These are phyloP conservation scores for Protophormia terraenovae DNA, from an alignment of 2,888 invertebrate species.

Conservation along the genomic window DNA sequence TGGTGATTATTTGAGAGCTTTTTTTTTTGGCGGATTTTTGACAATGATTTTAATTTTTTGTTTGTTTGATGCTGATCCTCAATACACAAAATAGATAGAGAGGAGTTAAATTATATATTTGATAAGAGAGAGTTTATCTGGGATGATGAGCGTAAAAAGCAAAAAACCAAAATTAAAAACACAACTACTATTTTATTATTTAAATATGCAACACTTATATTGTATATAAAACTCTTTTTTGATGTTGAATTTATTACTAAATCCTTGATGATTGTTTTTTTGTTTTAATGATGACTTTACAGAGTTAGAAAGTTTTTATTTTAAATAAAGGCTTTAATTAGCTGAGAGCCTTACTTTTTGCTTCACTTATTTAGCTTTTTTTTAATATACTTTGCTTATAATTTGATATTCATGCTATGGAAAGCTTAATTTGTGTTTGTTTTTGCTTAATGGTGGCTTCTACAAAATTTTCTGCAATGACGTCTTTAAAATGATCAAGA, in stretches of 20 bases:
- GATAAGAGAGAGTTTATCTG: slow-evolving; percentile 53
- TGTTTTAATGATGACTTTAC: slow-evolving; percentile 38
- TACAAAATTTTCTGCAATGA: neutral
- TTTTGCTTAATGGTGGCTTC: neutral
- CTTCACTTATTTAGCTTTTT: neutral
- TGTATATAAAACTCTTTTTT: neutral
- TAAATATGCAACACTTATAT: slow-evolving; percentile 3
- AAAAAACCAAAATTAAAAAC: slow-evolving; percentile 63
- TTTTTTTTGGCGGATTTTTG: slow-evolving; percentile 54
- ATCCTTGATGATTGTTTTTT: slow-evolving; percentile 43
- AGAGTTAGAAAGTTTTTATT: neutral
- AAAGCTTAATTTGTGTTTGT: slow-evolving; percentile 7
- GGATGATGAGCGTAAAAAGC: slow-evolving; percentile 68
- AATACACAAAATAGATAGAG: slow-evolving; percentile 56
- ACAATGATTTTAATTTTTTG: slow-evolving; percentile 55
- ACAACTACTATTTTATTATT: slow-evolving; percentile 55
- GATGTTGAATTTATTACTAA: neutral
- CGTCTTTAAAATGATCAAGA: neutral
- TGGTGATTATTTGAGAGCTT: slow-evolving; percentile 65
- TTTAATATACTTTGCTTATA: neutral
- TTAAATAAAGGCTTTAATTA: neutral
- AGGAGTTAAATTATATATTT: slow-evolving; percentile 57
- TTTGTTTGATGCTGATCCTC: slow-evolving; percentile 62
- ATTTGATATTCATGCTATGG: slow-evolving; percentile 11
- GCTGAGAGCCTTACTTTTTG: slow-evolving; percentile 38